Base-by-base conservation (phyloP, 1,140 invertebrate genomes). In the Himalopsyche phryganea region DNA sequence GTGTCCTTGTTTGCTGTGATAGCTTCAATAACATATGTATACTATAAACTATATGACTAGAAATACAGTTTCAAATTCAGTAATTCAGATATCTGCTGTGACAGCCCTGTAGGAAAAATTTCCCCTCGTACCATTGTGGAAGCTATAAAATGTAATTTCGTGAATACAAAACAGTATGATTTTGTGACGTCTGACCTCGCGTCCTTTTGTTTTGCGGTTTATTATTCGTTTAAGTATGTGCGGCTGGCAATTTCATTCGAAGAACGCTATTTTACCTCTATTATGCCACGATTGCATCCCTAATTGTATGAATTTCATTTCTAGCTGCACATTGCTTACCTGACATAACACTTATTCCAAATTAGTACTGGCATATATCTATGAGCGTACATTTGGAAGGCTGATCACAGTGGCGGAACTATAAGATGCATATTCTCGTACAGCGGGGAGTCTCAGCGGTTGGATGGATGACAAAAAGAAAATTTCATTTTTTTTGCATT, bases 121-220 rank as follows among this genome's bases (percentile, higher is more conserved):
- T 40, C 11, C 3, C 15, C 11, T 40, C 38, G 11, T 4, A 4
- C 11, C 11, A 40, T 15, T 40, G 38, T 4, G 38, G 50, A 44
- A 50, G 49, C 38, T 40, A 41, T 41, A 54, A 54, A 54, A 46
- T 42, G 42, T 6, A 35, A 13, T 45, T 54, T 35, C 51, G 51
- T 54, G 51, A 54, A 46, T 33, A 18, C 17, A 28, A 28, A 28
- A 9, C 23, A 9, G 23, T 28, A 9, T 28, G 23, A 3, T 28
- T 28, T 28, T 28, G 23, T 28, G 23, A 28, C 23, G 23, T 47
- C 42, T 54, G 51, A 54, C 51, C 51, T 15, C 44, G 51, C 41
- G 51, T 54, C 51, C 42, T 54, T 54, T 54, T 54, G 51, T 35
- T 11, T 15, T 35, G 51, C 35, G 44, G 40, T 9, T 13, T 46